These are phyloP conservation scores for Sepioteuthis lessoniana DNA, from an alignment of 2,888 invertebrate genomes.

Conservation along the genomic window DNA sequence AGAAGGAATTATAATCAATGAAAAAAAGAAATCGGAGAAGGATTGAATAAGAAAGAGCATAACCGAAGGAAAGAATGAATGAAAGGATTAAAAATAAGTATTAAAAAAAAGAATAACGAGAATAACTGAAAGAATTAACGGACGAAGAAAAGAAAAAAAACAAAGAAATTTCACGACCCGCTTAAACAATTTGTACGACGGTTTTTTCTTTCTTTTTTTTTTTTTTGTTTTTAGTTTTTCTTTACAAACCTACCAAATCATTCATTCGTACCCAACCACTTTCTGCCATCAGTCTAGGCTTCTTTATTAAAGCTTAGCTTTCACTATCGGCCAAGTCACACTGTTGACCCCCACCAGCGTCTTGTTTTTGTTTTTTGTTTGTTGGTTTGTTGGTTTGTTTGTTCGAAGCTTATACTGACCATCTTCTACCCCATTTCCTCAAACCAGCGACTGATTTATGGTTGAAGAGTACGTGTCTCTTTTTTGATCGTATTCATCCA, in stretches of 20 bases:
- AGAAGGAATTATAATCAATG: neutral
- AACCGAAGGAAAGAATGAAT: too few species aligned
- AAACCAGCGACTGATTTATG: neutral
- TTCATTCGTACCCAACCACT: neutral
- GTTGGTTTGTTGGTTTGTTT: neutral
- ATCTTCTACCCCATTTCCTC: neutral
- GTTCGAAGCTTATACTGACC: neutral
- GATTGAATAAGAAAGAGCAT: neutral
- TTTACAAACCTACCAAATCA: neutral
- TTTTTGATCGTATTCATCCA: neutral
- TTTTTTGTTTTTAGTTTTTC: neutral
- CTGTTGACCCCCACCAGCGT: neutral
- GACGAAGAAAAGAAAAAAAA: neutral
- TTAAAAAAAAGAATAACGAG: neutral
- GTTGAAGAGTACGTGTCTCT: neutral
- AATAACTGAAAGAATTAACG: too few species aligned
- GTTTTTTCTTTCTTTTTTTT: too few species aligned
- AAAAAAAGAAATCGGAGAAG: too few species aligned
- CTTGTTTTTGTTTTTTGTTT: neutral
- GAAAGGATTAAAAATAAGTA: too few species aligned
- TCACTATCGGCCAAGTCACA: neutral
- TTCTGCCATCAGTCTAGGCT: neutral
- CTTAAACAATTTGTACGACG: neutral
- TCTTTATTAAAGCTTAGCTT: neutral
- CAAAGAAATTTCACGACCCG: neutral